Evolutionary conservation across 2,888 invertebrate genomes (phyloP).

Genomic region (Cephonodes hylas): DNA sequence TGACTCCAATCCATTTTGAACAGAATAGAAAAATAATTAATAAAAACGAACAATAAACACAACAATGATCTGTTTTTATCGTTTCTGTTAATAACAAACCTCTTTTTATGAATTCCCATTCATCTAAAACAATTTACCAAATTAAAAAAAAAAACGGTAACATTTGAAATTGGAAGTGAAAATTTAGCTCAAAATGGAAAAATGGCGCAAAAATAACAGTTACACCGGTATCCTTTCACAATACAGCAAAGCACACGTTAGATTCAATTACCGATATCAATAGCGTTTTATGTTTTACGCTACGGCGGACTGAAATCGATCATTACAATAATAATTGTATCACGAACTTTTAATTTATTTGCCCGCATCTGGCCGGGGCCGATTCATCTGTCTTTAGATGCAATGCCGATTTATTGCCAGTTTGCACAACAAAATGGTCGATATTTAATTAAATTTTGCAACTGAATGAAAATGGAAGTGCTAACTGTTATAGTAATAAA

Average conservation of each 20-base stretch:
- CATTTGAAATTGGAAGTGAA: no score
- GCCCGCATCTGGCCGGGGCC: slow-evolving; percentile 43
- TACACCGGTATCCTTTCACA: background rate
- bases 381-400: slow-evolving; percentile 53
- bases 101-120: no score
- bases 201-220: background rate
- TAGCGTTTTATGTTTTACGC: slow-evolving; percentile 39
- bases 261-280: slow-evolving; percentile 75
- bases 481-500: background rate
- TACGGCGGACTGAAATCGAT: slow-evolving; percentile 58
- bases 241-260: slow-evolving; percentile 19
- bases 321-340: slow-evolving; percentile 75
- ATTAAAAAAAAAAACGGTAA: no score
- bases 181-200: background rate
- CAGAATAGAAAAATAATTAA: no score
- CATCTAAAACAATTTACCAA: no score
- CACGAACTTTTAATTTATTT: slow-evolving; percentile 75
- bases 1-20: no score
- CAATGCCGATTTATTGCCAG: slow-evolving; percentile 24
- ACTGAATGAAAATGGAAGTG: background rate
- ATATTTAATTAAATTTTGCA: slow-evolving; percentile 7
- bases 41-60: no score
- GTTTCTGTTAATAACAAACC: no score
- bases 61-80: no score
- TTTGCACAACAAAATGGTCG: slow-evolving; percentile 20